A percentile compares a stretch with the other conserved stretches of the same genome.
Evolutionary conservation across 2,797 vertebrate species (phyloP).

Genomic region (Acridotheres tristis): DNA sequence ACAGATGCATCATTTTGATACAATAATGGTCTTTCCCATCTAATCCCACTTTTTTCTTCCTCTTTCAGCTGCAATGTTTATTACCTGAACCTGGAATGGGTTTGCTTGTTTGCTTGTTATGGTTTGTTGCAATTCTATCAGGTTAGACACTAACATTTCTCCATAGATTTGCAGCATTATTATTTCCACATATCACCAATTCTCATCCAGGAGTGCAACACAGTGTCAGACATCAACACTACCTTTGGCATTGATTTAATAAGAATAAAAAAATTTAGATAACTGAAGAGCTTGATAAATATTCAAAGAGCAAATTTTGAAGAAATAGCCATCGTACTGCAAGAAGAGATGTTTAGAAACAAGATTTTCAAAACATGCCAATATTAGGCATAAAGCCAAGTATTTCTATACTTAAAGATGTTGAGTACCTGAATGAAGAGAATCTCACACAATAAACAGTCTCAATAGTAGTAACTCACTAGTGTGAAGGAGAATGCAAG

Average conservation of each 20-base stretch:
- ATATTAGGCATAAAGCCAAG: background rate
- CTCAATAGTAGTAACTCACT: background rate
- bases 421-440: background rate
- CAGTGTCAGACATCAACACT: background rate
- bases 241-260: background rate
- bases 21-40: constrained; percentile 76
- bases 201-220: background rate
- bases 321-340: background rate
- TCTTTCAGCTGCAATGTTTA: constrained; percentile 71
- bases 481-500: background rate
- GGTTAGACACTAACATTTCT: constrained; percentile 42
- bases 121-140: constrained; percentile 42
- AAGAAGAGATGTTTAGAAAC: background rate
- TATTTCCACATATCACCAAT: constrained; percentile 24
- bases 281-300: background rate
- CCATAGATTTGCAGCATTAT: constrained; percentile 21
- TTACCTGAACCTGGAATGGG: constrained; percentile 66
- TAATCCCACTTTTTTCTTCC: constrained; percentile 66
- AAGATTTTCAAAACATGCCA: background rate
- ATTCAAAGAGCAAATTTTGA: background rate
- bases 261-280: background rate
- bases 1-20: constrained; percentile 79
- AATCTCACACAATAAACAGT: background rate
- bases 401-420: background rate
- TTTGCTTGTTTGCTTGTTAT: constrained; percentile 48